These are phyloP conservation scores for Sisyra terminalis DNA, from an alignment of 2,888 invertebrate genomes.

Conservation along the genomic window DNA sequence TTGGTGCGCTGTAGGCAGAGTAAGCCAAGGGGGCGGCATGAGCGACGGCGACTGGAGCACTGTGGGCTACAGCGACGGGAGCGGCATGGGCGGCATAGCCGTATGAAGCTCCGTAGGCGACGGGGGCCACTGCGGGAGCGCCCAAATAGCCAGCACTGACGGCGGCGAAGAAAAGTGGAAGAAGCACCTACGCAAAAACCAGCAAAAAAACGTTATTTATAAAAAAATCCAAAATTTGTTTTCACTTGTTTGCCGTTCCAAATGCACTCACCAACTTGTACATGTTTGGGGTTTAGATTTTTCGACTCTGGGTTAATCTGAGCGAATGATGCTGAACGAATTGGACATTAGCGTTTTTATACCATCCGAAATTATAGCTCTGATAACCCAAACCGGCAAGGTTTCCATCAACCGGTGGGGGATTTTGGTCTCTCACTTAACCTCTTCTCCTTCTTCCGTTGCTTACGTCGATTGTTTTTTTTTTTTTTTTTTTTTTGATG, in stretches of 20 bases:
- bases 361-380: too few relatives aligned
- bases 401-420: too few relatives aligned
- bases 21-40: constrained; percentile 8
- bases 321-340: background rate
- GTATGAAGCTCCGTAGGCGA: constrained; percentile 14
- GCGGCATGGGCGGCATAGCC: constrained; percentile 8
- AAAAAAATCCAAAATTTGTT: background rate
- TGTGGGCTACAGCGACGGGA: constrained; percentile 8
- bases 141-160: constrained; percentile 15
- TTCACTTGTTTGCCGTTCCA: background rate
- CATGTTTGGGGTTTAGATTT: constrained; percentile 6
- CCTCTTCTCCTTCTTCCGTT: too few relatives aligned
- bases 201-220: background rate
- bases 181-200: constrained; percentile 9
- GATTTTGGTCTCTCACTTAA: too few relatives aligned
- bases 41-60: constrained; percentile 8
- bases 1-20: constrained; percentile 4
- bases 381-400: too few relatives aligned
- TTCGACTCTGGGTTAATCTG: background rate
- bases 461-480: too few relatives aligned
- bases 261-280: constrained; percentile 8
- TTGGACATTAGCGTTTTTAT: background rate
- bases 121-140: constrained; percentile 13
- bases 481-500: too few relatives aligned
- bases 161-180: constrained; percentile 15